These are phyloP conservation scores for Meriones psammophilus DNA, from an alignment of 2,797 vertebrate genomes.

Conservation along the genomic window DNA sequence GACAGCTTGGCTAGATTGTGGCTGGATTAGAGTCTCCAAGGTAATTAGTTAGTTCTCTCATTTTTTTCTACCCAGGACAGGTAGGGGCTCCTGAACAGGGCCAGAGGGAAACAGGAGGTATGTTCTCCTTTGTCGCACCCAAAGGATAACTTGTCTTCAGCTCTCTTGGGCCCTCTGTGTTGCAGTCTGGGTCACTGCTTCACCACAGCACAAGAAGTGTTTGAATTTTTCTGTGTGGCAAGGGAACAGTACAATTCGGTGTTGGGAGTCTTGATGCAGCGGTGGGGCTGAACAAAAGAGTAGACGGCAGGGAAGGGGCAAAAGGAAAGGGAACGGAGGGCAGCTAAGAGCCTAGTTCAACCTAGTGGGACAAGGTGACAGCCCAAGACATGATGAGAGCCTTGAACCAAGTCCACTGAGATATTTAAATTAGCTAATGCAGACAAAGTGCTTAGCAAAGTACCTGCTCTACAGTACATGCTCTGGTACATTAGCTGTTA, in stretches of 20 bases:
- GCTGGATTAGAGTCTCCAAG: slow-evolving; percentile 17
- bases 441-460: neutral
- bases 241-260: neutral
- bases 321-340: neutral
- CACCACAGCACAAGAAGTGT: neutral
- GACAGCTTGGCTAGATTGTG: slow-evolving; percentile 32
- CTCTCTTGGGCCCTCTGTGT: neutral
- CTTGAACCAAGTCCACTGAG: neutral
- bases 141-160: slow-evolving; percentile 1
- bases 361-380: neutral
- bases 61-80: neutral
- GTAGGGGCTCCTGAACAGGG: neutral
- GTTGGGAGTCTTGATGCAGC: neutral
- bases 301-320: neutral
- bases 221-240: neutral
- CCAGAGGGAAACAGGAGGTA: neutral
- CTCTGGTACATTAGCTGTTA: neutral
- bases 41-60: neutral
- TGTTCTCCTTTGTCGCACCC: neutral
- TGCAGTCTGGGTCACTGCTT: neutral
- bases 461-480: neutral
- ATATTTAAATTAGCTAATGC: neutral
- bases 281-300: no score
- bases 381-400: neutral
- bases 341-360: neutral